A percentile compares a stretch with the other conserved stretches of the same genome.
Evolutionary conservation across 2,113 vertebrate genomes (phyloP).

Genomic region (Zootoca vivipara): DNA sequence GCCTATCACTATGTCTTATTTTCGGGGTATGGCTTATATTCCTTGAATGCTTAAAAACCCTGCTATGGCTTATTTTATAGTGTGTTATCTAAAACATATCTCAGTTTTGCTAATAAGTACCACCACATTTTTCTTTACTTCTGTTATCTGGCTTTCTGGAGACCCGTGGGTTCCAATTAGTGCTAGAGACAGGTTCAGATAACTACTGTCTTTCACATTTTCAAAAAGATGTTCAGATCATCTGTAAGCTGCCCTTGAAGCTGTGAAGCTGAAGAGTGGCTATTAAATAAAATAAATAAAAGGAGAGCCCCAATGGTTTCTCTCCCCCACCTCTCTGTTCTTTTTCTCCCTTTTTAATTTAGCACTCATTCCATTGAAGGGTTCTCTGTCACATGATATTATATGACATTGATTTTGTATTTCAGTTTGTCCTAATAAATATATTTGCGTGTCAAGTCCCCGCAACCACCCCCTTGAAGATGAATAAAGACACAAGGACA

Average conservation of each 20-base stretch:
- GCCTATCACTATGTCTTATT: too few relatives aligned
- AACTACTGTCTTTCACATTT: neutral
- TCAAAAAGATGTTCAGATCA: neutral
- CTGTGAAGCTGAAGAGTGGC: neutral
- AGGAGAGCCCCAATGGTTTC: neutral
- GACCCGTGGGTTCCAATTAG: neutral
- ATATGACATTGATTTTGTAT: neutral
- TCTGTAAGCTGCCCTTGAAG: neutral
- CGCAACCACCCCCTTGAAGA: too few relatives aligned
- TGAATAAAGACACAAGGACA: too few relatives aligned
- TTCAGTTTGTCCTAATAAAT: neutral
- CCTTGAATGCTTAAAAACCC: too few relatives aligned
- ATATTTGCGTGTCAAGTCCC: too few relatives aligned
- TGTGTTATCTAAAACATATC: neutral
- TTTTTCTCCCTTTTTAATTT: neutral
- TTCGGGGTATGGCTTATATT: too few relatives aligned
- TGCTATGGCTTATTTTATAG: too few relatives aligned
- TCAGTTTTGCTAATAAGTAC: neutral
- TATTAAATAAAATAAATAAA: neutral
- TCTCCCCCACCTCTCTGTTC: neutral
- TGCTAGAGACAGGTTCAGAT: neutral
- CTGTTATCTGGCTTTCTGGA: neutral
- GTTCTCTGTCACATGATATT: neutral
- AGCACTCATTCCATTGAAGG: neutral
- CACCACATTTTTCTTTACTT: neutral